These are phyloP conservation scores for Marisa cornuarietis DNA, from an alignment of 1,140 invertebrate genomes.

Conservation along the genomic window DNA sequence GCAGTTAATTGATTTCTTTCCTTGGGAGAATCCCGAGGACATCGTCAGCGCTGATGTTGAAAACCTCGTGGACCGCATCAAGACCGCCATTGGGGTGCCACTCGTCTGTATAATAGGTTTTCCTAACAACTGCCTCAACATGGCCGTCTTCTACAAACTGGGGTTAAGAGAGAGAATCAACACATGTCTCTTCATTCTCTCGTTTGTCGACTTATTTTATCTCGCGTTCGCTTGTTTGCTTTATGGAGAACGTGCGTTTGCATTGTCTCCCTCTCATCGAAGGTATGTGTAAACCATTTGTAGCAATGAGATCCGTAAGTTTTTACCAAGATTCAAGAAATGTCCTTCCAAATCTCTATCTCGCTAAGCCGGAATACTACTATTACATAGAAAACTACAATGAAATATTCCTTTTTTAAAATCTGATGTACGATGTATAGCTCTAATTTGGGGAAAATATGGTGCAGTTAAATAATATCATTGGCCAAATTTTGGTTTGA, in stretches of 20 bases:
- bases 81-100: background rate
- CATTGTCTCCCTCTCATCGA: background rate
- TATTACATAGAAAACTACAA: too few relatives aligned
- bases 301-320: background rate
- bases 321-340: too few relatives aligned
- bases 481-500: too few relatives aligned
- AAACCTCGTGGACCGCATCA: background rate
- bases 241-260: constrained; percentile 9
- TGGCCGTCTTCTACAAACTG: constrained; percentile 11
- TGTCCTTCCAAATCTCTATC: background rate
- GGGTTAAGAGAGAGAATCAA: constrained; percentile 11
- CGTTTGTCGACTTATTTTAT: background rate
- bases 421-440: too few relatives aligned
- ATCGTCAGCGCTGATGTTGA: background rate
- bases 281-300: background rate
- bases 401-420: too few relatives aligned
- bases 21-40: constrained; percentile 2
- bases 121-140: constrained; percentile 9
- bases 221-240: background rate
- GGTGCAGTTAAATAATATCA: too few relatives aligned
- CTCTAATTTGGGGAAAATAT: too few relatives aligned
- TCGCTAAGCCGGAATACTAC: background rate
- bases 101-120: constrained; percentile 3
- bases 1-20: background rate
- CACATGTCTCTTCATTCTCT: constrained; percentile 11